phyloP scores from a whole-genome alignment of 2,113 vertebrate species.

The Microcebus jonahi region DNA sequence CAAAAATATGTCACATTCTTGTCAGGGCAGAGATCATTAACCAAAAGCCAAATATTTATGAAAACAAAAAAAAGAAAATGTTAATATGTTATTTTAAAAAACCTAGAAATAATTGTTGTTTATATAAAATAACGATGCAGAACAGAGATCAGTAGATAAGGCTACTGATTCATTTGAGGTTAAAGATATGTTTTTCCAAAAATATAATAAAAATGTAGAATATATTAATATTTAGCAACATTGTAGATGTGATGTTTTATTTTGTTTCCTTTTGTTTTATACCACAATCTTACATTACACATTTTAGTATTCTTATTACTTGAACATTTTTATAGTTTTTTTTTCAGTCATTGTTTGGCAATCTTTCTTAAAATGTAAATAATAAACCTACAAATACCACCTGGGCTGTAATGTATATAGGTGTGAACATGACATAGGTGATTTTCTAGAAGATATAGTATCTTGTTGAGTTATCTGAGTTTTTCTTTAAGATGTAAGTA shows the following conservation, averaged over 20 bases:
- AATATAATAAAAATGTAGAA: background rate
- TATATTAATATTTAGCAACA: background rate
- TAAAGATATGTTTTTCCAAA: background rate
- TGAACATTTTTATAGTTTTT: background rate
- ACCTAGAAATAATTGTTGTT: background rate
- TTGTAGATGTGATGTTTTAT: background rate
- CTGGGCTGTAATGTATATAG: background rate
- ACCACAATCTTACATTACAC: background rate
- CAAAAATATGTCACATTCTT: background rate
- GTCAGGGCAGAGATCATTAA: background rate
- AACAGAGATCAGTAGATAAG: background rate
- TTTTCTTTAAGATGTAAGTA: background rate
- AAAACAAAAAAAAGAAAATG: background rate
- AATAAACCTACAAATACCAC: background rate
- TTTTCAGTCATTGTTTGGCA: background rate
- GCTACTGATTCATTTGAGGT: too few species aligned
- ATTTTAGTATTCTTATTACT: background rate
- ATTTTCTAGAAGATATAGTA: background rate
- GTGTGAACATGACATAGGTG: background rate
- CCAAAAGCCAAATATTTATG: background rate
- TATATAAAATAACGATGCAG: background rate
- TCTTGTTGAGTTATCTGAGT: background rate
- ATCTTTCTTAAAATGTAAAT: background rate
- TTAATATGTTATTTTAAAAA: background rate
- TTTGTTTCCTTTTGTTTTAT: background rate